Base-by-base conservation (phyloP, 2,797 vertebrate species). In the Falco concolor region DNA sequence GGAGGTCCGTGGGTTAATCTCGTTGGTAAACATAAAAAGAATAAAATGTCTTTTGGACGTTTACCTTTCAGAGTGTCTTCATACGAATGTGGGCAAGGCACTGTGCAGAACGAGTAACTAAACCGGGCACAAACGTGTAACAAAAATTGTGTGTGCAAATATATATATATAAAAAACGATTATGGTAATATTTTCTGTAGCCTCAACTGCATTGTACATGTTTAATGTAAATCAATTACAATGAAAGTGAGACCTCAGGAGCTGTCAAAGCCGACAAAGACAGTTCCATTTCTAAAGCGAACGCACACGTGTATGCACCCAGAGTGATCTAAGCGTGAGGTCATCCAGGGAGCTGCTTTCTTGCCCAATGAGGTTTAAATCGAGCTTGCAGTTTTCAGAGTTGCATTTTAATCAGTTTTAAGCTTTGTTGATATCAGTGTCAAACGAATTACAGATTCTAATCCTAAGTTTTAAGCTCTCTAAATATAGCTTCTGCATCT, bases 251-350 rank as follows among this genome's bases (percentile, higher is more conserved):
- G 87, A 56, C 17, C 53, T n/a, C n/a, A 3, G 4, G 45, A 30
- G 52, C 76, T 20, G 40, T 15, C 44, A 40, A 40, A 40, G 34
- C 6, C 8, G 60, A 2, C 28, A 9, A 12, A 25, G 54, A 12
- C 3, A 5, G 47, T 15, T 42, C 61, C 8, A 2, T 12, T 34
- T 14, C 45, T 38, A 1, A 13, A 15, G 50, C 1, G 32, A 22
- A 12, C 6, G 16, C 60, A 6, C 28, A 1, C 5, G 4, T 23
- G 12, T 8, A 1, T 16, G 3, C 40, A 1, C 49, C 12, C 9
- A 4, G 27, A 9, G 21, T 7, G 44, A 21, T 12, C 50, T 6
- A 5, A 13, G 8, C 1, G 23, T 2, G 74, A 32, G 56, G 22
- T 47, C 42, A 16, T 1, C 36, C 0, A 1, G 8, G 20, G 59